Conservation (phyloP, 2,797 vertebrate genomes). For the Acropternis orthonyx region DNA sequence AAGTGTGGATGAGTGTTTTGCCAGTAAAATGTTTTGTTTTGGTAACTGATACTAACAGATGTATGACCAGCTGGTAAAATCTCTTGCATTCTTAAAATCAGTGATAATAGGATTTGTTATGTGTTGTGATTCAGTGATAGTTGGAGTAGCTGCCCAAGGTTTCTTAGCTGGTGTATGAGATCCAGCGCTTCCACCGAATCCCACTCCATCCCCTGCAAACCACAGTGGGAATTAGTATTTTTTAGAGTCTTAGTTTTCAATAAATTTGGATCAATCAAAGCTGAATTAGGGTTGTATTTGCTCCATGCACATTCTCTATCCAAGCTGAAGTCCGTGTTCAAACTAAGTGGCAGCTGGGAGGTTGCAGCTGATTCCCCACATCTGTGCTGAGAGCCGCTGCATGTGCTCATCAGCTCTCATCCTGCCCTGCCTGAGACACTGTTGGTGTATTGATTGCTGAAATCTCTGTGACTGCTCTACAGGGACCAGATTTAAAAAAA, state of each 20-base stretch:
- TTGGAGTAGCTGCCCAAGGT: neutral
- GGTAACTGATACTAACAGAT: neutral
- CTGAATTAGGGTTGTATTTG: neutral
- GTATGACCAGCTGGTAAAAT: conserved; percentile 18
- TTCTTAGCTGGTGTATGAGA: neutral
- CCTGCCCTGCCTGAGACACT: neutral
- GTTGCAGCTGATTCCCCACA: neutral
- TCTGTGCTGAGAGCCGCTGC: neutral
- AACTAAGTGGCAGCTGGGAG: neutral
- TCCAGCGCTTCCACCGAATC: neutral
- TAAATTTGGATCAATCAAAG: neutral
- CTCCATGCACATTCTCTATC: neutral
- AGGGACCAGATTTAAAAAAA: neutral
- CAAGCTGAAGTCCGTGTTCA: neutral
- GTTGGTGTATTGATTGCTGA: neutral
- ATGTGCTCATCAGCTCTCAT: neutral
- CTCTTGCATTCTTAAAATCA: conserved; percentile 17
- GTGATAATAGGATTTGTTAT: neutral
- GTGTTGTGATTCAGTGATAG: neutral
- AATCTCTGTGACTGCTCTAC: neutral
- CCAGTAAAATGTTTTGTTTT: conserved; percentile 2
- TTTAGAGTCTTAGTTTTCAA: neutral
- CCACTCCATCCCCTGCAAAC: neutral
- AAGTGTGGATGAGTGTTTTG: neutral
- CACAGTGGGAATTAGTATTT: neutral